These are phyloP conservation scores for Nebria salina DNA, from an alignment of 2,888 invertebrate species.

Conservation along the genomic window DNA sequence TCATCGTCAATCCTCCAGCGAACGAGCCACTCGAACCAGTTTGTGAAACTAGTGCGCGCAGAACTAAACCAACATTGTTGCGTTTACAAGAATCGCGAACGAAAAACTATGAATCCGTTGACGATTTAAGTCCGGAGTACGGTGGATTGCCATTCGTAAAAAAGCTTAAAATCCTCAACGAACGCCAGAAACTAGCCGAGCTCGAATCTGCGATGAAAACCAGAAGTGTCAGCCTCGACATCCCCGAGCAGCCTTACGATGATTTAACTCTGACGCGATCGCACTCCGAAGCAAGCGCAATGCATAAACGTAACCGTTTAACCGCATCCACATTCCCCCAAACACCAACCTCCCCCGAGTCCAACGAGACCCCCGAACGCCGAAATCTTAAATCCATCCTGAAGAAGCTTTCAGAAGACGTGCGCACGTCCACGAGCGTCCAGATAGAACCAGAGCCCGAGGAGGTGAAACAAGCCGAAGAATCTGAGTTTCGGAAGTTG, in stretches of 20 bases:
- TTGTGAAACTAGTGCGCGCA: conserved; percentile 26
- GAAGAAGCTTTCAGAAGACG: conserved; percentile 81
- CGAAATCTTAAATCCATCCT: conserved; percentile 85
- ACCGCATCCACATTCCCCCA: conserved; percentile 58
- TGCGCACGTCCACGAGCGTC: conserved; percentile 44
- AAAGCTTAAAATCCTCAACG: conserved; percentile 87
- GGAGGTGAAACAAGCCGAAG: conserved; percentile 23
- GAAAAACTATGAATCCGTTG: conserved; percentile 84
- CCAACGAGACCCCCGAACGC: conserved; percentile 67
- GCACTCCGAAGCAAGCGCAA: conserved; percentile 83
- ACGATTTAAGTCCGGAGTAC: conserved; percentile 88
- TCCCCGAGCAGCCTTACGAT: conserved; percentile 66
- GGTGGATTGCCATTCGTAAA: conserved; percentile 88
- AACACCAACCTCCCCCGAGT: conserved; percentile 48
- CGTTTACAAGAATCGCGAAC: conserved; percentile 58
- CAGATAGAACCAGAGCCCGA: conserved; percentile 4
- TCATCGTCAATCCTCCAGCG: conserved; percentile 22
- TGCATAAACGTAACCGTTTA: conserved; percentile 65
- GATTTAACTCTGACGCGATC: conserved; percentile 75
- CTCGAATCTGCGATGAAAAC: conserved; percentile 79
- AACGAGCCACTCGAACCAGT: not conserved
- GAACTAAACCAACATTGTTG: conserved; percentile 55
- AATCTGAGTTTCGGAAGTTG: conserved; percentile 71
- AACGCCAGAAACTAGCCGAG: conserved; percentile 85
- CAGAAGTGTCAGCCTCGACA: conserved; percentile 83